phyloP scores from a whole-genome alignment of 2,113 vertebrate genomes.

The Campylomormyrus tamandua region DNA sequence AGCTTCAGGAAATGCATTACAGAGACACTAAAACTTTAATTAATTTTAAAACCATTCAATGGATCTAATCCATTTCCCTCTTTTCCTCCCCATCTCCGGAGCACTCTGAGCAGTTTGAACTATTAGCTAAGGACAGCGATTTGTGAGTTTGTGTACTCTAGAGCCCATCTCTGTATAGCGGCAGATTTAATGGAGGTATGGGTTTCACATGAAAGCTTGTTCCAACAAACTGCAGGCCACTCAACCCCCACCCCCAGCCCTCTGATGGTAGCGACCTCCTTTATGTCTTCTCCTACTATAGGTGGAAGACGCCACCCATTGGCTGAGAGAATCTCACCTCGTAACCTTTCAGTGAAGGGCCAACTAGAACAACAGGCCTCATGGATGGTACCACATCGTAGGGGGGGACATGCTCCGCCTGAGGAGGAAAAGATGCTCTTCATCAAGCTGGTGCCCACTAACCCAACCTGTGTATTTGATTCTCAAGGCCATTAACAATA shows the following conservation, averaged over 20 bases:
- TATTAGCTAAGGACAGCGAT: neutral
- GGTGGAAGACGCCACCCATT: neutral
- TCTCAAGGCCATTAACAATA: neutral
- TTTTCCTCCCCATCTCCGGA: neutral
- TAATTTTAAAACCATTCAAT: constrained; percentile 2
- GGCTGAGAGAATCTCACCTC: constrained; percentile 63
- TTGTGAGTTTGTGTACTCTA: neutral
- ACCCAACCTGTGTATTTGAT: neutral
- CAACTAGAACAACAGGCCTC: constrained; percentile 91
- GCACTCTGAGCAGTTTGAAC: neutral
- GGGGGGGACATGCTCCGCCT: constrained; percentile 84
- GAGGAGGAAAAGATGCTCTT: constrained; percentile 17
- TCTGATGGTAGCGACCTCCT: neutral
- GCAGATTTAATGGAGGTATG: neutral
- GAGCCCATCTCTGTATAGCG: neutral
- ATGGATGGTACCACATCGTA: constrained; percentile 95
- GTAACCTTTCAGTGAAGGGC: constrained; percentile 91
- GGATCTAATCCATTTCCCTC: neutral
- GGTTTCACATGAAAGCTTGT: neutral
- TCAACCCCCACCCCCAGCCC: neutral
- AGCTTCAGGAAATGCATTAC: neutral
- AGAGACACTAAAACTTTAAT: neutral
- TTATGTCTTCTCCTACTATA: neutral
- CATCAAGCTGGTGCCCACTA: neutral
- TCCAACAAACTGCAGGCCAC: neutral